Evolutionary conservation across 2,113 vertebrate species (phyloP).

Genomic region (Elaphurus davidianus): DNA sequence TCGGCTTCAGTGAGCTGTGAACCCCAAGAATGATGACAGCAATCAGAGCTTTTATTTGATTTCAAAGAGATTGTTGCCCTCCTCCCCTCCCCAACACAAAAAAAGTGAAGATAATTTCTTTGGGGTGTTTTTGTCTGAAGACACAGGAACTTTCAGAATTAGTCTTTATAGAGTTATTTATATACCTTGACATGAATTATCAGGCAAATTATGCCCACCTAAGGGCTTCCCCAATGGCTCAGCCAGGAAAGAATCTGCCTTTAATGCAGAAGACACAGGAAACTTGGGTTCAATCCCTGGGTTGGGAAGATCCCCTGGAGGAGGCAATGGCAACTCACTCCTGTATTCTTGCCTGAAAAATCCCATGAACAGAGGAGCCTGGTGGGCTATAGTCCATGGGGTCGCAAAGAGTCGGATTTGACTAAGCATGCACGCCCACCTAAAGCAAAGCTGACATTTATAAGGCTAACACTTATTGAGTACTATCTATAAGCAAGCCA

Average conservation of each 20-base stretch:
- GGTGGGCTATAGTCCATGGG: neutral
- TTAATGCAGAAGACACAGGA: neutral
- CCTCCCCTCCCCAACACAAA: accelerated
- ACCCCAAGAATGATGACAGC: neutral
- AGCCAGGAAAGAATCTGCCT: neutral
- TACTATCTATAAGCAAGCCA: neutral
- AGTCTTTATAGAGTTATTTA: neutral
- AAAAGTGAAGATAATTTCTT: neutral
- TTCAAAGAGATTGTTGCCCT: neutral
- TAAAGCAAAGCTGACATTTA: neutral
- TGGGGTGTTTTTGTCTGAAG: neutral
- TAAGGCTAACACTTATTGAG: neutral
- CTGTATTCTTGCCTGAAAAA: neutral
- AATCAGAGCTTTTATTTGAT: neutral
- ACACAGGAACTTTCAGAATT: neutral
- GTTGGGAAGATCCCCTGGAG: neutral
- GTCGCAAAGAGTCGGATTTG: neutral
- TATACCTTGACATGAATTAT: neutral
- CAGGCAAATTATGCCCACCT: neutral
- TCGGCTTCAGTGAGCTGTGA: neutral
- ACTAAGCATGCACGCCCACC: neutral
- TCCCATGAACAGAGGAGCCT: neutral
- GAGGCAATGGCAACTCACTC: neutral
- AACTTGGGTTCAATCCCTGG: neutral
- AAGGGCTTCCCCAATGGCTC: neutral